phyloP scores from a whole-genome alignment of 2,113 vertebrate species.

The Nyctibius bracteatus region DNA sequence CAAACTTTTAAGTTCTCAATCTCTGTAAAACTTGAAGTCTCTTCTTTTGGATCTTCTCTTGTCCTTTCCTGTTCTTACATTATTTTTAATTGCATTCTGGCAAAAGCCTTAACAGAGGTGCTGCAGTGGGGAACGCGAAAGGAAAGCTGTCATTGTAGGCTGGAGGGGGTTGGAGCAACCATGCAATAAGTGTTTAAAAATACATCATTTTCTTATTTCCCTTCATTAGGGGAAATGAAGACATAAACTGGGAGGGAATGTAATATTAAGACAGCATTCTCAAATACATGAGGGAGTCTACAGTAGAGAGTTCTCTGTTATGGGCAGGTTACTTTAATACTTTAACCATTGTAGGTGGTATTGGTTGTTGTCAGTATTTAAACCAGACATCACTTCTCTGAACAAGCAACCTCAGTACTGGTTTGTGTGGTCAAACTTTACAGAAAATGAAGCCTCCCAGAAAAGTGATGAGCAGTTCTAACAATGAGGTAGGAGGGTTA shows the following conservation, averaged over 20 bases:
- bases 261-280: neutral
- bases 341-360: neutral
- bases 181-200: neutral
- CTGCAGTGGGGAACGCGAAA: neutral
- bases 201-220: neutral
- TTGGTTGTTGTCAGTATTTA: conserved; percentile 19
- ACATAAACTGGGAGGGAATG: neutral
- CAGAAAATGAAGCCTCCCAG: conserved; percentile 60
- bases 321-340: neutral
- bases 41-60: neutral
- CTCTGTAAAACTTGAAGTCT: neutral
- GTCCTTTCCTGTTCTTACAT: neutral
- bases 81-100: neutral
- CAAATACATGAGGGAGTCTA: neutral
- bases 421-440: conserved; percentile 65
- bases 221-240: neutral
- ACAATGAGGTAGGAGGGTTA: conserved; percentile 59
- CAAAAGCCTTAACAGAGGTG: neutral
- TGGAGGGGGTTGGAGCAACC: neutral
- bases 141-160: neutral
- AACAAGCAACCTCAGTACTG: conserved; percentile 51
- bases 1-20: neutral
- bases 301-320: neutral
- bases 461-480: conserved; percentile 65
- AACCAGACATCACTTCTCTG: conserved; percentile 23